Base-by-base conservation (phyloP, 2,888 invertebrate genomes). In the Papilio protenor region DNA sequence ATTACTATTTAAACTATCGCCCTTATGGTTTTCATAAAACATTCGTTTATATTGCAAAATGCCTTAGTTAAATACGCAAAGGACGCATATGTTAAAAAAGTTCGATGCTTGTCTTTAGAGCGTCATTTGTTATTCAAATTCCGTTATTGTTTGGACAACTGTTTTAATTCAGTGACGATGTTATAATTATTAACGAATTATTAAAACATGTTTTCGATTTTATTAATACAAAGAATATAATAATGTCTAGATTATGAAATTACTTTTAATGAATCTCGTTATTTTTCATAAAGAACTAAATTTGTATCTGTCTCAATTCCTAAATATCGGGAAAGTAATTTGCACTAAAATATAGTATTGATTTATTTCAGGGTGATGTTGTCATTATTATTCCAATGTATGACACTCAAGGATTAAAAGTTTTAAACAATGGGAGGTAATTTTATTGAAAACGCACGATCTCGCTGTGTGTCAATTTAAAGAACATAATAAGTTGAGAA, bases 371-470 rank as follows among this genome's bases (percentile, higher is more conserved):
- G 64, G 73, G 73, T 59, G 61, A 76, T 47, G n/a, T 76, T 70
- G 69, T 70, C 52, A 47, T 77, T 77, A 77, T 69, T 74, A 73
- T 77, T 77, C 73, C 21, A 73, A 11, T 45, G 75, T 75, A 75
- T 74, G 74, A 47, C 27, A 40, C 23, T 75, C 78, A 75, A 78
- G 78, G 78, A 76, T 72, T 78, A 52, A 33, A 27, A 55, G 66
- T 78, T 64, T 75, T 45, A 78, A 78, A 78, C 75, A 78, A 78
- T 78, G 75, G 78, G 72, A 78, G 78, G 78, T 78, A 78, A 78
- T 78, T 73, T 75, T 73, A 75, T 73, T 66, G 78, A 75, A 57
- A 10, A 40, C n/a, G 27, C 75, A 74, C 49, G 70, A 52, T 49
- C 52, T 69, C 4, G 45, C 14, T 23, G 70, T 74, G 77, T 77